Conservation (phyloP, 2,797 vertebrate species). For the Ciconia nigra region DNA sequence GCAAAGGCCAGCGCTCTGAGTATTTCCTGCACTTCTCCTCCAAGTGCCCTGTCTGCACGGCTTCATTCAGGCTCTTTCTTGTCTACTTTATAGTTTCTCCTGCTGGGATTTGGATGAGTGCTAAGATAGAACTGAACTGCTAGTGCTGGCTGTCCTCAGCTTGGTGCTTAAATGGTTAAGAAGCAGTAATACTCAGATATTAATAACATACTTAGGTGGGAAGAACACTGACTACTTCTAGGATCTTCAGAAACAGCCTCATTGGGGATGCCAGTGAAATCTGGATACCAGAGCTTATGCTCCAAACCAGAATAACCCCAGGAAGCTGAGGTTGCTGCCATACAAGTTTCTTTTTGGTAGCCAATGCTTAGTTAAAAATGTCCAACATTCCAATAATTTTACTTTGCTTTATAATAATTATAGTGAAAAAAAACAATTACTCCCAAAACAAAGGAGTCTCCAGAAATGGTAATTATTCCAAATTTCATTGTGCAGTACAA, state of each 20-base stretch:
- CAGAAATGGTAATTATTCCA: conserved; percentile 28
- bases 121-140: neutral
- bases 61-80: neutral
- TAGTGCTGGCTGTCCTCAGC: neutral
- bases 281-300: neutral
- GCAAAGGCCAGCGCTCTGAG: neutral
- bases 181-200: neutral
- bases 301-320: neutral
- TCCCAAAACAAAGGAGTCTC: conserved; percentile 18
- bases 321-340: neutral
- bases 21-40: neutral
- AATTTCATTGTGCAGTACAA: conserved; percentile 22
- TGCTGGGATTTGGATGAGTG: neutral
- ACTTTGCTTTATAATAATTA: neutral
- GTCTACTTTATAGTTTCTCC: neutral
- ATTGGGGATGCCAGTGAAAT: neutral
- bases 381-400: neutral
- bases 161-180: neutral
- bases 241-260: neutral
- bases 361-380: neutral
- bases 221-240: neutral
- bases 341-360: neutral
- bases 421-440: neutral
- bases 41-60: neutral
- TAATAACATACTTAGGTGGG: neutral